These are phyloP conservation scores for Clarias macrocephalus DNA, from an alignment of 2,113 vertebrate species.

Conservation along the genomic window DNA sequence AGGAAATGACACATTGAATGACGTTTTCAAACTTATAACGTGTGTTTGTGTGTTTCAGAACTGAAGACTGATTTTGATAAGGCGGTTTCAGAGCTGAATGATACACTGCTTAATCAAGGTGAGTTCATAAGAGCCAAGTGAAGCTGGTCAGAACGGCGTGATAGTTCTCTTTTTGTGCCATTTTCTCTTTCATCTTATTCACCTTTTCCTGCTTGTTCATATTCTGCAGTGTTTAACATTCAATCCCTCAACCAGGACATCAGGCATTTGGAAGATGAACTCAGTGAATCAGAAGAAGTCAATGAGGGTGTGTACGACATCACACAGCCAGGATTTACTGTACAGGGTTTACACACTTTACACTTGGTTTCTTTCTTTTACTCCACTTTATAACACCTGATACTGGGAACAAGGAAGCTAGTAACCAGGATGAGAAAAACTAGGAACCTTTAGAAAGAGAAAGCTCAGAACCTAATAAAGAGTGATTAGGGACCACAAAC, in stretches of 20 bases:
- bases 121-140: not conserved
- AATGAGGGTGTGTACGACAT: not conserved
- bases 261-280: not conserved
- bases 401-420: not conserved
- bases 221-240: slow-evolving; percentile 11
- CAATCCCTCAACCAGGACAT: not conserved
- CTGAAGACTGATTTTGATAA: not conserved
- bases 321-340: not conserved
- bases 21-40: not conserved
- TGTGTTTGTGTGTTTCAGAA: slow-evolving; percentile 3
- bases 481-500: not conserved
- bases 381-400: not conserved
- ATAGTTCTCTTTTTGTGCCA: not conserved
- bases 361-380: not conserved
- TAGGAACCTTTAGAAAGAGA: no score
- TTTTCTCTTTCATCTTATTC: not conserved
- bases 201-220: not conserved
- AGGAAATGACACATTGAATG: not conserved
- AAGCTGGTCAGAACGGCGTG: not conserved
- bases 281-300: not conserved
- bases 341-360: not conserved
- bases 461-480: not conserved
- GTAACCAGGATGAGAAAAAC: not conserved
- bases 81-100: not conserved
- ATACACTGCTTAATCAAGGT: not conserved